Evolutionary conservation across 64 coral and sea anemone genomes (phyloP).

Genomic region (Montipora capricornis): DNA sequence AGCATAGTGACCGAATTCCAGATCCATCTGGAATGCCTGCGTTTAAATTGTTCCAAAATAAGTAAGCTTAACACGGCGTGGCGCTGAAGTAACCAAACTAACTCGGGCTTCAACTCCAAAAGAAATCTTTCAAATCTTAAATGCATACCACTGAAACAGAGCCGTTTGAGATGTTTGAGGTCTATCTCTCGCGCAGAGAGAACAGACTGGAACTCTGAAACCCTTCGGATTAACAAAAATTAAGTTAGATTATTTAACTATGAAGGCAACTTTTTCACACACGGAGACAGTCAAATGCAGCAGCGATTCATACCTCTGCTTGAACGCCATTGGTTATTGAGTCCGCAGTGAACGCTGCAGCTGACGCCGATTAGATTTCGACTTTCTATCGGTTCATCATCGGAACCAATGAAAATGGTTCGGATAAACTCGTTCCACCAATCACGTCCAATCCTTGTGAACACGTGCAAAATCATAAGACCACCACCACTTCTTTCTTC

Average conservation of each 20-base stretch:
- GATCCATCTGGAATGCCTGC: conserved; percentile 72
- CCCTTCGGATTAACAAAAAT: conserved; percentile 23
- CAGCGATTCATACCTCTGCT: conserved; percentile 49
- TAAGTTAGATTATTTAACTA: background rate
- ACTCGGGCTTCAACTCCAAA: background rate
- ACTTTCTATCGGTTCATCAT: background rate
- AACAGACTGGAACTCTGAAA: conserved; percentile 63
- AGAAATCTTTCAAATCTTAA: no score
- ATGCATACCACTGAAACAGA: conserved; percentile 82
- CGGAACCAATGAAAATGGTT: conserved; percentile 25
- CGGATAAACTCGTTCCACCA: background rate
- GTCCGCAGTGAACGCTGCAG: background rate
- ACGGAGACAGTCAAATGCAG: no score
- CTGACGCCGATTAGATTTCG: background rate
- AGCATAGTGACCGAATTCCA: conserved; percentile 65
- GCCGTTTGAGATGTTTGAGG: conserved; percentile 42
- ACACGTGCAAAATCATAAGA: conserved; percentile 14
- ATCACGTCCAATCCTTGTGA: background rate
- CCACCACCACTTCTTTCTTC: background rate
- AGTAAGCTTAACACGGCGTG: background rate
- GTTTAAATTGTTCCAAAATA: background rate
- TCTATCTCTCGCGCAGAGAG: conserved; percentile 60
- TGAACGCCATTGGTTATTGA: conserved; percentile 71
- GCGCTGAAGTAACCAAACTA: background rate
- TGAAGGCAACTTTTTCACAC: no score